Evolutionary conservation across 2,888 invertebrate species (phyloP), one percentile per base, ranked within the genome.

Genomic region (Anorthoa munda): DNA sequence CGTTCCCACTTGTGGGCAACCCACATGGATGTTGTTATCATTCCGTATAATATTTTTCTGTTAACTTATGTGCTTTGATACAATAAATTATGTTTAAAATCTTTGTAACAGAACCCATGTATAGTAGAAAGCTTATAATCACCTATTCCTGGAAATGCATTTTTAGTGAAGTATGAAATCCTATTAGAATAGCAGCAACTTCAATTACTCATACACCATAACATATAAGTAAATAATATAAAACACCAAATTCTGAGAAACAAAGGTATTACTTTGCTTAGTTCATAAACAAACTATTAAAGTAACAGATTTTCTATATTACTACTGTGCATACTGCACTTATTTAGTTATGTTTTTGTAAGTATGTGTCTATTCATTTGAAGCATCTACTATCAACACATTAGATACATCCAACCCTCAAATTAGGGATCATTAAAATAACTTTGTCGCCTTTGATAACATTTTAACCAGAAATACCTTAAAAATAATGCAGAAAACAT

Each of bases 1-100:
- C 45, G 50, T 79, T 65, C 51, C 56, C 60, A 61, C 12, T 68
- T 66, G 71, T 61, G 60, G 56, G 23, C 61, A 67, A 26, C 66
- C 45, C 79, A 72, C 82, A 79, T 79, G 82, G 72, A 23, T 23
- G 31, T 61, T 82, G 78, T 82, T 82, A 53, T 79, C 59, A 60
- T 67, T 23, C 0, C 50, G 21, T 17, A 17, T 21, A 39, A 53
- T 55, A 55, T 61, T 72, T 76, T 64, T 64, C 39, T 72, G 45
- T 72, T 26, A 72, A 12, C 23, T 53, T 50, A 56, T 21, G 31
- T 39, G 31, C n/a, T 66, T 63, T 46, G n/a, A 51, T 5, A 46
- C 21, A 59, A n/a, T 26, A 45, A 1, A 61, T 50, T 2, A 21
- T 5, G n/a, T 21, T 45, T 4, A 45, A 64, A 55, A 63, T 17